Evolutionary conservation across 2,113 vertebrate species (phyloP).

Genomic region (Erinaceus europaeus): DNA sequence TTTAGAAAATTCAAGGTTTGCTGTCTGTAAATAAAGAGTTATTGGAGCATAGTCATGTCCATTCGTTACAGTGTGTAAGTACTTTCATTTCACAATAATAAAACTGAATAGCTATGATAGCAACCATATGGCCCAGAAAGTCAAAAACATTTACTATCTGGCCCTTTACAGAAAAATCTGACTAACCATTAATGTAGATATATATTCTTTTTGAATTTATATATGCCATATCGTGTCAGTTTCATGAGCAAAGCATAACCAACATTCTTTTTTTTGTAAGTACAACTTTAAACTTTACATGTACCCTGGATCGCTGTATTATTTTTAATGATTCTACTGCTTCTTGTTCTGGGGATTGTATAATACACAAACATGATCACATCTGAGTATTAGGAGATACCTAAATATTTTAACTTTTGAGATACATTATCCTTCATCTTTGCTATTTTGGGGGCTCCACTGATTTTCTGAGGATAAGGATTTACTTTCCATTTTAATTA

Average conservation of each 20-base stretch:
- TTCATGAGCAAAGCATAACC: neutral
- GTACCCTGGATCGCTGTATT: neutral
- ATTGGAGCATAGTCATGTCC: neutral
- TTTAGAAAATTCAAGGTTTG: neutral
- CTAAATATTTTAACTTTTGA: slow-evolving; percentile 53
- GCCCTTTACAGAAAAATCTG: neutral
- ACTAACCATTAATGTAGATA: neutral
- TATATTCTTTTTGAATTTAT: neutral
- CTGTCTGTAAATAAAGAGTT: slow-evolving; percentile 17
- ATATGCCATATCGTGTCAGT: neutral
- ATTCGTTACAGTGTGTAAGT: neutral
- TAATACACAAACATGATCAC: neutral
- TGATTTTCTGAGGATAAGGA: slow-evolving; percentile 68
- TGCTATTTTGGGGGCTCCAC: slow-evolving; percentile 63
- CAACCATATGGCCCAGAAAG: neutral
- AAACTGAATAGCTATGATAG: neutral
- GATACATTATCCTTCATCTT: slow-evolving; percentile 72
- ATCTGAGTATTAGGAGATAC: neutral
- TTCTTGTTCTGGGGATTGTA: neutral
- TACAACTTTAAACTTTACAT: neutral
- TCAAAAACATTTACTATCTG: neutral
- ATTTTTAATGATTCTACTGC: neutral
- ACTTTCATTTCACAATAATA: neutral
- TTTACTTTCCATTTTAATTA: slow-evolving; percentile 83
- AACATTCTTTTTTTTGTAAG: neutral